A percentile compares a stretch with the other conserved stretches of the same genome.
Evolutionary conservation across 2,797 vertebrate species (phyloP).

Genomic region (Pangasius macronema): DNA sequence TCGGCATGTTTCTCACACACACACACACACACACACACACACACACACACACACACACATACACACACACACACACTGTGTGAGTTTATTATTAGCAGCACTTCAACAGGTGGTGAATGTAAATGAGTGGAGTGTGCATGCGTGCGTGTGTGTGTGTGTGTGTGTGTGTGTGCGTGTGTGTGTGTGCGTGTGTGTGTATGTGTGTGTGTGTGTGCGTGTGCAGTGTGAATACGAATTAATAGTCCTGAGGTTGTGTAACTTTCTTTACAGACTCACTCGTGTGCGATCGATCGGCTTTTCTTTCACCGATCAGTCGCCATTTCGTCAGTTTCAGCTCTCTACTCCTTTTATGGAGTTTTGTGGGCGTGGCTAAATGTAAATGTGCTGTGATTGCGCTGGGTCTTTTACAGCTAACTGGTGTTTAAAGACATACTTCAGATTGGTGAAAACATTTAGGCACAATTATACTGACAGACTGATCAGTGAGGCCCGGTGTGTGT

Average conservation of each 20-base stretch:
- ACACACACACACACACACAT: not conserved
- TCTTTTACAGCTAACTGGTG: not conserved
- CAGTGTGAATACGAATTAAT: not conserved
- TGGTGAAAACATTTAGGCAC: not conserved
- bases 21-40: not conserved
- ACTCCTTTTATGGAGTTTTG: not conserved
- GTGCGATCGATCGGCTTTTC: not conserved
- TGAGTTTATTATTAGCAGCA: constrained; percentile 12
- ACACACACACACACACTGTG: not conserved
- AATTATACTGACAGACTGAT: not conserved
- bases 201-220: too few species aligned
- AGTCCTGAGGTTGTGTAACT: not conserved
- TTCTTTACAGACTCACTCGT: not conserved
- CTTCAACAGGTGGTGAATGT: constrained; percentile 8
- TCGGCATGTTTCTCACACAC: not conserved
- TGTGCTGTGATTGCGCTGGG: not conserved
- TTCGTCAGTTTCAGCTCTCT: not conserved
- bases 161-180: not conserved
- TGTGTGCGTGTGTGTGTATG: not conserved
- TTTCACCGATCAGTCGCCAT: not conserved
- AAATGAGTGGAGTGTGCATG: not conserved
- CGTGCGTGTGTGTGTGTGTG: constrained; percentile 1
- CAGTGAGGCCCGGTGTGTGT: not conserved
- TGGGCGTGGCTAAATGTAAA: not conserved
- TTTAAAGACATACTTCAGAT: not conserved